Percentiles rank a stretch among this genome's conserved stretches.
These are phyloP conservation scores for Drosophila lacertosa DNA, from an alignment of 1,140 invertebrate genomes.

Conservation along the genomic window DNA sequence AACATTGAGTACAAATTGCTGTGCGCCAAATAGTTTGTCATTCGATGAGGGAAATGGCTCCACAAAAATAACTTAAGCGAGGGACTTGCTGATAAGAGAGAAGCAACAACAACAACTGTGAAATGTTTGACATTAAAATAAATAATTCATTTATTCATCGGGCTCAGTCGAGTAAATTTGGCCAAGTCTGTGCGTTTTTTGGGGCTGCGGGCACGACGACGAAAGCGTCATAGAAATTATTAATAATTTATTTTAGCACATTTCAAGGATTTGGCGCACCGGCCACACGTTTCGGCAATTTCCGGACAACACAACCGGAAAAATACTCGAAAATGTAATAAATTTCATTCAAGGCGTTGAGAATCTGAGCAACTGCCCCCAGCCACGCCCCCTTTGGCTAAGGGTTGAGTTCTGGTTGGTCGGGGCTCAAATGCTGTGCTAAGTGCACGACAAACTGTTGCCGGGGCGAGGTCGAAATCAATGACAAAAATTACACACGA, in stretches of 20 bases:
- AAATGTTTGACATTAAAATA: slow-evolving; percentile 71
- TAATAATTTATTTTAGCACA: slow-evolving; percentile 80
- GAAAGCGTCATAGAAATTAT: slow-evolving; percentile 64
- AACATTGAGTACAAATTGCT: slow-evolving; percentile 56
- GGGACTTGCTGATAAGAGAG: slow-evolving; percentile 12
- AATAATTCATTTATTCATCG: slow-evolving; percentile 72
- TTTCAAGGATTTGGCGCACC: slow-evolving; percentile 68
- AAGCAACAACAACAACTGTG: slow-evolving; percentile 10
- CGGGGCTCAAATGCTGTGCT: slow-evolving; percentile 35
- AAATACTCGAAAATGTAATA: slow-evolving; percentile 79
- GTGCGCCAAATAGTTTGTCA: slow-evolving; percentile 63
- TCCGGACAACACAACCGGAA: slow-evolving; percentile 76
- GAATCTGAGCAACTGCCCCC: slow-evolving; percentile 34
- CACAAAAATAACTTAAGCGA: slow-evolving; percentile 45
- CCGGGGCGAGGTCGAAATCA: slow-evolving; percentile 62
- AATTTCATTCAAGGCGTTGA: slow-evolving; percentile 66
- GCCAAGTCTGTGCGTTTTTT: slow-evolving; percentile 19
- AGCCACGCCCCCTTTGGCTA: not conserved
- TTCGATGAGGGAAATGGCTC: slow-evolving; percentile 37
- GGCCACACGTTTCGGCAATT: slow-evolving; percentile 78
- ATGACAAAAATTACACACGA: slow-evolving; percentile 75
- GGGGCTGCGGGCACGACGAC: slow-evolving; percentile 2
- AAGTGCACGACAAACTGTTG: slow-evolving; percentile 69
- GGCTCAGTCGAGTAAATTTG: slow-evolving; percentile 56
- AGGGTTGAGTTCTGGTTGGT: slow-evolving; percentile 2